Base-by-base conservation (phyloP, 2,113 vertebrate genomes). In the Glaucidium brasilianum region DNA sequence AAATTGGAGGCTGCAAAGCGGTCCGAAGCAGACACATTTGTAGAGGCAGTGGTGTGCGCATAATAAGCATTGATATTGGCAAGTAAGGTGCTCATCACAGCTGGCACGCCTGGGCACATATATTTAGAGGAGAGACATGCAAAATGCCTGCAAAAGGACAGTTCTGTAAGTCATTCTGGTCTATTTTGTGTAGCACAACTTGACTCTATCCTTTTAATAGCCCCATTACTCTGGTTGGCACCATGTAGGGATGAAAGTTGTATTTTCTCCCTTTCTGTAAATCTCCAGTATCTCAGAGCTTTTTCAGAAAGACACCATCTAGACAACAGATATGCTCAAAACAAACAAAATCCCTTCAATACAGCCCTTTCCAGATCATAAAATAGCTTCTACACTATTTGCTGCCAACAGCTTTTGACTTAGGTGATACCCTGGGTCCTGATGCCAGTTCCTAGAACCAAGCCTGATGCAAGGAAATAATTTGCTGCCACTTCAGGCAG, bases 51-150 rank as follows among this genome's bases (percentile, higher is more conserved):
- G 64, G 99, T 99, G 98, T 99, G 99, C 80, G 99, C 99, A 90
- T 99, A 99, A 98, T 99, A 99, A 93, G 99, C 99, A 85, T 99
- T 99, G 97, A 99, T 99, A 95, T 99, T 99, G 98, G 99, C 99
- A 94, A 99, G 98, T 96, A 99, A 98, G 85, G 99, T 99, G 97
- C 99, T 99, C 99, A 99, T 99, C 96, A 99, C 99, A 43, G 99
- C 99, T 85, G 99, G 99, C 55, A 99, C 99, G 3, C 99, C 99
- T 7, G 99, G 99, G 95, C 99, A 99, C 99, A 99, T 99, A 97
- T 99, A 99, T 97, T 99, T 99, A 64, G 99, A 99, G 8, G 99
- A 99, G 68, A 99, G 98, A 97, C 99, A 99, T 23, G 99, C 99
- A 97, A 99, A 99, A 97, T 99, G 99, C 96, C 99, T 99, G 95